phyloP scores from a whole-genome alignment of 2,888 invertebrate genomes.

The Chrysodeixis includens region DNA sequence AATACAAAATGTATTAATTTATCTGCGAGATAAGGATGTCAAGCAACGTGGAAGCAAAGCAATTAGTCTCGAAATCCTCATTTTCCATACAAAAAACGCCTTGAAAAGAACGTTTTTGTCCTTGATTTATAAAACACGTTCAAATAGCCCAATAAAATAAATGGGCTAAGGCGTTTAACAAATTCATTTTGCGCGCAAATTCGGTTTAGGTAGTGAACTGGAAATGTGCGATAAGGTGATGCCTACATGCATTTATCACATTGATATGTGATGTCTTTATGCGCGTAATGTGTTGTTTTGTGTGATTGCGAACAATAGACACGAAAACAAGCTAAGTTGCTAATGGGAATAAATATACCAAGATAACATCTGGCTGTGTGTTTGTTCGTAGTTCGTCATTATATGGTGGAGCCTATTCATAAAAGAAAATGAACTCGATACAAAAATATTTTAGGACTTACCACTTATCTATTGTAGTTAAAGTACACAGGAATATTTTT shows the following conservation, averaged over 20 bases:
- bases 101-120: slow-evolving; percentile 6
- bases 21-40: background rate
- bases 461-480: too few relatives aligned
- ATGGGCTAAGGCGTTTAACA: slow-evolving; percentile 71
- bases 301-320: background rate
- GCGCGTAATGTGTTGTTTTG: slow-evolving; percentile 7
- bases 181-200: slow-evolving; percentile 73
- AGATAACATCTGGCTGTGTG: too few relatives aligned
- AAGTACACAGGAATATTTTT: too few relatives aligned
- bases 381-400: too few relatives aligned
- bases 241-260: slow-evolving; percentile 61
- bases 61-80: background rate
- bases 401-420: too few relatives aligned
- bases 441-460: too few relatives aligned
- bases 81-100: background rate
- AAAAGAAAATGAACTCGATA: too few relatives aligned
- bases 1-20: slow-evolving; percentile 1
- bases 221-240: slow-evolving; percentile 78
- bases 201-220: slow-evolving; percentile 74
- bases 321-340: background rate
- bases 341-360: background rate
- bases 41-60: background rate
- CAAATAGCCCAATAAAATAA: slow-evolving; percentile 68
- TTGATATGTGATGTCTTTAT: slow-evolving; percentile 51
- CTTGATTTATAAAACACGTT: slow-evolving; percentile 53